Conservation (phyloP, 2,797 vertebrate genomes). For the Gymnoscopelus microlampas region DNA sequence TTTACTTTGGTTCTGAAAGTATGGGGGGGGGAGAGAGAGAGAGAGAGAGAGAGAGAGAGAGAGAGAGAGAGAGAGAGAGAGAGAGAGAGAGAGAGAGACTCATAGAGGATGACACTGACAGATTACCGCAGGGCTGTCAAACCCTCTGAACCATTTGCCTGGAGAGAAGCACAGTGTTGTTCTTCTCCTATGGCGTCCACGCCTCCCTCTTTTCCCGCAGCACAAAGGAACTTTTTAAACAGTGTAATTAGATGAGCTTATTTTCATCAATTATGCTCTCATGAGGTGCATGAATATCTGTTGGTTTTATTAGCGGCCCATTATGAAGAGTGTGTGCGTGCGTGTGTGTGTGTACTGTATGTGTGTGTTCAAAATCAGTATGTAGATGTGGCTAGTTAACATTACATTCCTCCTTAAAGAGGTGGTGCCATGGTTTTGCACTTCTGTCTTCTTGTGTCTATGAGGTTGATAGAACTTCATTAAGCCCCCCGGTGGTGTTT, state of each 20-base stretch:
- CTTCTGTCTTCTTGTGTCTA: too few species aligned
- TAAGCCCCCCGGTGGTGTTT: too few species aligned
- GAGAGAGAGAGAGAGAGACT: conserved; percentile 45
- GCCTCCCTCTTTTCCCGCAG: conserved; percentile 33
- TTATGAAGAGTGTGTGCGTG: background rate
- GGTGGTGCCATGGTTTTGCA: too few species aligned
- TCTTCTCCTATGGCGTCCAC: conserved; percentile 42
- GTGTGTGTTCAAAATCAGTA: background rate
- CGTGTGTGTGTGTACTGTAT: too few species aligned
- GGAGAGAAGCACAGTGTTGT: conserved; percentile 33
- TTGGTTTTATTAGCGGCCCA: background rate
- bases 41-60: background rate
- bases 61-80: background rate
- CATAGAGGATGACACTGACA: conserved; percentile 65
- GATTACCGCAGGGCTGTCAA: conserved; percentile 63
- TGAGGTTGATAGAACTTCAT: too few species aligned
- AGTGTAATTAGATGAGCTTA: conserved; percentile 35
- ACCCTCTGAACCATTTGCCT: conserved; percentile 54
- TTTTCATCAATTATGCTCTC: conserved; percentile 2
- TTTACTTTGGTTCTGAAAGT: too few species aligned
- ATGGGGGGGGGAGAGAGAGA: background rate
- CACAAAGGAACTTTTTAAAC: conserved; percentile 47
- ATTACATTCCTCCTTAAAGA: too few species aligned
- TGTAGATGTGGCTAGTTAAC: too few species aligned
- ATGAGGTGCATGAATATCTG: background rate